Conservation (phyloP, 2,888 invertebrate species). For the Cheiracanthium punctorium region DNA sequence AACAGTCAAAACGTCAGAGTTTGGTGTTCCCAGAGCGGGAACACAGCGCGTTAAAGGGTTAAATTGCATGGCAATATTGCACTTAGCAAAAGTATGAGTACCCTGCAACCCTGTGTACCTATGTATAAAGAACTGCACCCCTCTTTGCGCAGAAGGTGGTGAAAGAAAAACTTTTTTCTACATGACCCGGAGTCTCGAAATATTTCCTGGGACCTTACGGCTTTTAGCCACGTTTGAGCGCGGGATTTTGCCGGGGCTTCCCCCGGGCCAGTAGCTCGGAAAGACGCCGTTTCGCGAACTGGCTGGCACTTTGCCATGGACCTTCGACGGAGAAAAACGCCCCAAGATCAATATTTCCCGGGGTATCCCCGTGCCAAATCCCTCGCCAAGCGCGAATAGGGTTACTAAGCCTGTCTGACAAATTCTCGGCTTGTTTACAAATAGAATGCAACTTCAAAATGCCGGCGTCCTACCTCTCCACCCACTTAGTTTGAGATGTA, state of each 20-base stretch:
- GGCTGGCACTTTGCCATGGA: constrained; percentile 45
- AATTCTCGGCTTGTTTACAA: constrained; percentile 3
- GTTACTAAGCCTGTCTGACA: constrained; percentile 20
- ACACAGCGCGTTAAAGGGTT: too few relatives aligned
- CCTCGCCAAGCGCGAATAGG: constrained; percentile 26
- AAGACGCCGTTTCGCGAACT: neutral
- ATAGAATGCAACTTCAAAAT: too few relatives aligned
- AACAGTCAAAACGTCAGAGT: too few relatives aligned
- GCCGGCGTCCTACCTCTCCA: too few relatives aligned
- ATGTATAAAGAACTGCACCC: too few relatives aligned
- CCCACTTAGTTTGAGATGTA: too few relatives aligned
- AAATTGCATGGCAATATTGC: too few relatives aligned
- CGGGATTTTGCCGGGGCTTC: constrained; percentile 18
- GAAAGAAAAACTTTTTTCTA: neutral
- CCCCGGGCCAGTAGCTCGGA: constrained; percentile 5
- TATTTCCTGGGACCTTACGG: neutral
- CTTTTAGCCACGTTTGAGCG: neutral
- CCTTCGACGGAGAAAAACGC: constrained; percentile 42
- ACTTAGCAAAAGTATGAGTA: too few relatives aligned
- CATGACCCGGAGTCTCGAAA: neutral
- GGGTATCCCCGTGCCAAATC: constrained; percentile 36
- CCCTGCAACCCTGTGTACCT: too few relatives aligned
- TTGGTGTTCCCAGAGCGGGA: too few relatives aligned
- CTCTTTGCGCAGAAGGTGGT: neutral
- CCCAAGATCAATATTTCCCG: constrained; percentile 58